Evolutionary conservation across 2,797 vertebrate genomes (phyloP), one percentile per base, ranked within the genome.

Genomic region (Mus spretus): DNA sequence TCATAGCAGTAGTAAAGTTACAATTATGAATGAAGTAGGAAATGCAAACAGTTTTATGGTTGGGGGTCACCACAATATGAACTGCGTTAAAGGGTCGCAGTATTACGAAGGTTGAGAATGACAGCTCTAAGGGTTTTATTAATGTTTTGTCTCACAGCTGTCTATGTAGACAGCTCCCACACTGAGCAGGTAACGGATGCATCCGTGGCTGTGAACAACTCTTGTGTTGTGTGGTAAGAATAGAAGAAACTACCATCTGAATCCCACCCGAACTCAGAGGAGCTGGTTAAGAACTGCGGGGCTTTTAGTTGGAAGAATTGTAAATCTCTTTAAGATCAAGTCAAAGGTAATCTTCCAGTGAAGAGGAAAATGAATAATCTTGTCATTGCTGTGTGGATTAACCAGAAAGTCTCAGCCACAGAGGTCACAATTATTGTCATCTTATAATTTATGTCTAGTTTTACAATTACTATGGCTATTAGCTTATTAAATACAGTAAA

Each of bases 231-330:
- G 4, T 15, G 28, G 3, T 0, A 11, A 1, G 31, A 26, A 7
- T n/a, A 12, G 10, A 12, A 2, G 1, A 6, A 2, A 0, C 1
- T 13, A 7, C 0, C 15, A 59, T 50, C 28, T 15, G 22, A 93
- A 61, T 53, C 5, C 20, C 47, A 31, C 3, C 17, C 84, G 8
- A 37, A 44, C 15, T 53, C 17, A 55, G 37, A 57, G 31, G 40
- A 78, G 0, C 15, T 37, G 14, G 10, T 37, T 10, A 81, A 37
- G 37, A 84, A 74, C 7, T 26, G 11, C 67, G 47, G 67, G 72
- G 17, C 28, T 34, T 1, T 84, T 80, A 5, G 40, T 61, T 31
- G 50, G n/a, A 55, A 92, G 37, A 74, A 90, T 26, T 63, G 1
- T 44, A 91, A 40, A 55, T 85, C 37, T 85, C 15, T 72, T 88